Conservation (phyloP, 2,797 vertebrate species). For the Discoglossus pictus region DNA sequence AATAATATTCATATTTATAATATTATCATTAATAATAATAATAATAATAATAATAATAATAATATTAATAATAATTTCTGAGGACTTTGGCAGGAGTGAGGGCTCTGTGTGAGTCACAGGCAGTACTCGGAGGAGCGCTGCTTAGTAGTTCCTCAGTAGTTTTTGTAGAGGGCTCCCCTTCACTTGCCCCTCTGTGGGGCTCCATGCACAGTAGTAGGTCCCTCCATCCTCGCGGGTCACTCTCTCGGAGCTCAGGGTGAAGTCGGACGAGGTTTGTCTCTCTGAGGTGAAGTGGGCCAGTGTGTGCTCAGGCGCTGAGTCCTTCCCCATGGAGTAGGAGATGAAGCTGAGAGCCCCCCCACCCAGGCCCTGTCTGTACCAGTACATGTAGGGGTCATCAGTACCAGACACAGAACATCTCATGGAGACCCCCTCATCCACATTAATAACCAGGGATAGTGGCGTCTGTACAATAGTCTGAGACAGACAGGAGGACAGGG, state of each 20-base stretch:
- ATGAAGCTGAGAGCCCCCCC: conserved; percentile 24
- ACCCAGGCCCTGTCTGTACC: conserved; percentile 12
- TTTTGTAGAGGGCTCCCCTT: conserved; percentile 18
- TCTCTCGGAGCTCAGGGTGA: neutral
- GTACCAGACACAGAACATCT: conserved; percentile 51
- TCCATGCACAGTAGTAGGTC: conserved; percentile 32
- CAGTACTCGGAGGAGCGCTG: no score
- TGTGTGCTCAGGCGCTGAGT: conserved; percentile 4
- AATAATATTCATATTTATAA: no score
- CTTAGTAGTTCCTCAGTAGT: no score
- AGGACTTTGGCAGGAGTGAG: no score
- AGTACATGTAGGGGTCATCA: conserved; percentile 57
- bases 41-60: no score
- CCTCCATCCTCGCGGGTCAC: neutral
- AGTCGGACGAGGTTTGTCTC: neutral
- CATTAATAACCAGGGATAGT: neutral
- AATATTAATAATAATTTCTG: no score
- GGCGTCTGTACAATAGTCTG: conserved; percentile 20
- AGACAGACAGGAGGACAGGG: conserved; percentile 12
- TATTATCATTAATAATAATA: no score
- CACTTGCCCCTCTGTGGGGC: conserved; percentile 18
- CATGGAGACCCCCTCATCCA: conserved; percentile 52
- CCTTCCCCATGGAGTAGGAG: neutral
- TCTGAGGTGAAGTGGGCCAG: conserved; percentile 14
- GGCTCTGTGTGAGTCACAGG: no score